phyloP scores from a whole-genome alignment of 2,113 vertebrate genomes.

The Hypanus sabinus region DNA sequence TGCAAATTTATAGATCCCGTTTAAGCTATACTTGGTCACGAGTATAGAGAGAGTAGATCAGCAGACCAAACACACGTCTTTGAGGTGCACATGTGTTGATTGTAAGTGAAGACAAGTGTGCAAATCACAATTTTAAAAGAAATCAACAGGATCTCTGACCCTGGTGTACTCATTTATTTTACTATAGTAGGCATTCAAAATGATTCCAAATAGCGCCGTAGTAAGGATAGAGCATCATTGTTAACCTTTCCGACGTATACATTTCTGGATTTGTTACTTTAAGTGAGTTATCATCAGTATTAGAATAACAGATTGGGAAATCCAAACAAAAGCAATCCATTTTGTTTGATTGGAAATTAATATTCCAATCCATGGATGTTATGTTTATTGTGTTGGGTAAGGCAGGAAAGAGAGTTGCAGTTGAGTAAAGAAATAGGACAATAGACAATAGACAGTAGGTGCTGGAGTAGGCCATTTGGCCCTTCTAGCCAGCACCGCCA shows the following conservation, averaged over 20 bases:
- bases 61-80: too few species aligned
- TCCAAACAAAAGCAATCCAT: background rate
- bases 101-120: too few species aligned
- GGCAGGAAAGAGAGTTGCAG: too few species aligned
- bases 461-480: too few species aligned
- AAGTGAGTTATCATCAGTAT: background rate
- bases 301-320: background rate
- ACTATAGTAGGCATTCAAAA: background rate
- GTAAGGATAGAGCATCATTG: background rate
- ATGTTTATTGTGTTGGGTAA: too few species aligned
- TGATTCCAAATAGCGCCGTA: background rate
- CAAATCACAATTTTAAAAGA: background rate
- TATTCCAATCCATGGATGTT: background rate
- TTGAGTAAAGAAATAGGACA: background rate
- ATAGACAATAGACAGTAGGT: too few species aligned
- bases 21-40: too few species aligned
- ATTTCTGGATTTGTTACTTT: background rate
- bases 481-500: too few species aligned
- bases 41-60: too few species aligned
- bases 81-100: too few species aligned
- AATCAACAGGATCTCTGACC: background rate
- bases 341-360: background rate
- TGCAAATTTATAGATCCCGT: too few species aligned
- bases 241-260: background rate
- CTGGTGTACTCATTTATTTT: background rate